Evolutionary conservation across 1,140 invertebrate genomes (phyloP).

Genomic region (Popillia japonica): DNA sequence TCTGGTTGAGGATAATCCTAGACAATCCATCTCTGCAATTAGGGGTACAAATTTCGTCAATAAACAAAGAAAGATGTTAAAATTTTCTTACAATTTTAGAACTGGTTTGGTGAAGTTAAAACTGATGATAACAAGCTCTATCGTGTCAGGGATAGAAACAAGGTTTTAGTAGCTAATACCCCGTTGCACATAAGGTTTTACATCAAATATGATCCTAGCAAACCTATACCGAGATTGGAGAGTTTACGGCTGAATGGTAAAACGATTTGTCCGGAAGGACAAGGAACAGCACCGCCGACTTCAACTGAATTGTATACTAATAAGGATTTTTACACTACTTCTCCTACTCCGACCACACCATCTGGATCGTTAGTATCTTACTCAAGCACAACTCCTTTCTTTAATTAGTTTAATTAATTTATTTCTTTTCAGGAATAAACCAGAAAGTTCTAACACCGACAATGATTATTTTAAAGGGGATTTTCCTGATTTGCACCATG

Average conservation of each 20-base stretch:
- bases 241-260: conserved; percentile 53
- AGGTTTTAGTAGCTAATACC: conserved; percentile 50
- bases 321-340: not conserved
- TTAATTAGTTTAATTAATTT: not conserved
- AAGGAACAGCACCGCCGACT: not conserved
- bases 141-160: conserved; percentile 51
- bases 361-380: not conserved
- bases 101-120: conserved; percentile 58
- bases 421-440: not conserved
- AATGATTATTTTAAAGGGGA: too few species aligned
- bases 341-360: not conserved
- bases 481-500: too few species aligned
- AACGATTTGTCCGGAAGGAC: conserved; percentile 43
- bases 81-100: conserved; percentile 55
- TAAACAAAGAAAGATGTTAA: conserved; percentile 51
- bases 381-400: not conserved
- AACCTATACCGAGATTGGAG: conserved; percentile 50
- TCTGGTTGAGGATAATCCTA: conserved; percentile 52
- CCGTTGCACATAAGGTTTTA: conserved; percentile 54
- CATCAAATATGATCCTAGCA: conserved; percentile 51
- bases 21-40: conserved; percentile 52
- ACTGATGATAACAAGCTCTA: conserved; percentile 56
- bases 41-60: conserved; percentile 49
- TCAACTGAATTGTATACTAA: not conserved
- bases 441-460: not conserved